Percentiles rank a stretch among this genome's conserved stretches.
phyloP scores from a whole-genome alignment of 2,888 invertebrate species.

The Apodemia mormo region DNA sequence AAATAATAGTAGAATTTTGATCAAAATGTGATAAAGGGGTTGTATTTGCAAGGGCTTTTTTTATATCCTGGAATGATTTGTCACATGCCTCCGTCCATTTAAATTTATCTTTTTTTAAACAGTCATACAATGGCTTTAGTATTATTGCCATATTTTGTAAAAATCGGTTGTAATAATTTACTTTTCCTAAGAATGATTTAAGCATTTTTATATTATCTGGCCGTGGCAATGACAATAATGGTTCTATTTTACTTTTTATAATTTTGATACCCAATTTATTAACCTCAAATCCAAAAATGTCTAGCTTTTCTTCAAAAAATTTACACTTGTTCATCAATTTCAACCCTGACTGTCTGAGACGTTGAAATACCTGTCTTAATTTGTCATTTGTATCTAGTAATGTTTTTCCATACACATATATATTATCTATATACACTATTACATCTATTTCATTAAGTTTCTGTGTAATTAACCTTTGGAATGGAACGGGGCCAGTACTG shows the following conservation, averaged over 20 bases:
- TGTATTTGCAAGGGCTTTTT: too few species aligned
- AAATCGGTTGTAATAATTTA: conserved; percentile 14
- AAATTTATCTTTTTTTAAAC: too few species aligned
- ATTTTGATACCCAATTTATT: conserved; percentile 3
- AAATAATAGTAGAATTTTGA: conserved; percentile 18
- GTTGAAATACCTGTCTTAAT: too few species aligned
- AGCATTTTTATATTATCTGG: conserved; percentile 20
- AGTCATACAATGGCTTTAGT: too few species aligned
- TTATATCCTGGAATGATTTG: too few species aligned
- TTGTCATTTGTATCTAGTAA: too few species aligned
- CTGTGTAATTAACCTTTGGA: conserved; percentile 21
- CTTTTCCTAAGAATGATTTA: conserved; percentile 23
- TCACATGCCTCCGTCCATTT: too few species aligned
- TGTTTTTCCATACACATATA: too few species aligned
- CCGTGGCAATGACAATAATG: conserved; percentile 19
- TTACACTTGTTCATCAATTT: too few species aligned
- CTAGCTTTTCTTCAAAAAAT: conserved; percentile 22
- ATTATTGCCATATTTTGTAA: conserved; percentile 15
- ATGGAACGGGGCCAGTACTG: conserved; percentile 23
- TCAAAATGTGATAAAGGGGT: too few species aligned
- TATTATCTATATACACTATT: too few species aligned
- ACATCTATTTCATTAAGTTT: conserved; percentile 2
- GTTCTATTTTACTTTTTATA: conserved; percentile 17
- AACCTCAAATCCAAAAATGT: conserved; percentile 33
- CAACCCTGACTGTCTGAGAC: too few species aligned